Evolutionary conservation across 2,113 vertebrate species (phyloP), one percentile per base, ranked within the genome.

Genomic region (Blennius ocellaris): DNA sequence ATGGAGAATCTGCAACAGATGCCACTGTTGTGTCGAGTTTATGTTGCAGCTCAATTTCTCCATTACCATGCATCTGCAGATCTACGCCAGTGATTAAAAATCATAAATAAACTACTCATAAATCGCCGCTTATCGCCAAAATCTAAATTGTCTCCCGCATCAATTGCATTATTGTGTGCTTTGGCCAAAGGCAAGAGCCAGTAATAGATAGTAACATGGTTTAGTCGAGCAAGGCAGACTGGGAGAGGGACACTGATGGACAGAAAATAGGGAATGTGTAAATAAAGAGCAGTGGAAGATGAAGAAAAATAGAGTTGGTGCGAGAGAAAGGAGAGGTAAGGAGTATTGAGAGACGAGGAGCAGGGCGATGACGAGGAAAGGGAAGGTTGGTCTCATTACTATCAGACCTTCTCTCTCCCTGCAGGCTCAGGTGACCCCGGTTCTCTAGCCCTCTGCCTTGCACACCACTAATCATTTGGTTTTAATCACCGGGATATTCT

Each of bases 401-500:
- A 90, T 90, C 83, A 82, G 82, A 88, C 83, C 78, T 87, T 81
- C 81, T 88, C 84, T 84, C 76, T 83, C 87, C 85, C 84, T 84
- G 79, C 82, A 87, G 89, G 89, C 85, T 85, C 78, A 84, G 85
- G 85, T 91, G 93, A 93, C 93, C 93, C 88, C 58, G 36, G 82
- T 82, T 81, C 85, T 49, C 68, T 40, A 82, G 82, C 89, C 90
- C 78, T 84, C 86, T 85, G 82, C 83, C 81, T 87, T 63, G 48
- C 89, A 78, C 85, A 85, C 80, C 85, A 89, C 89, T 92, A 92
- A 93, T 94, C 93, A 93, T 93, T 92, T 83, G 86, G 87, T 92
- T 93, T 93, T 94, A 94, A 94, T 94, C 91, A 93, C 91, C 87
- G 76, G 87, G 84, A 92, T 90, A 89, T 87, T 89, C 88, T 82